Evolutionary conservation across 2,888 invertebrate species (phyloP), one percentile per base, ranked within the genome.

Genomic region (Philopedon plagiatum): DNA sequence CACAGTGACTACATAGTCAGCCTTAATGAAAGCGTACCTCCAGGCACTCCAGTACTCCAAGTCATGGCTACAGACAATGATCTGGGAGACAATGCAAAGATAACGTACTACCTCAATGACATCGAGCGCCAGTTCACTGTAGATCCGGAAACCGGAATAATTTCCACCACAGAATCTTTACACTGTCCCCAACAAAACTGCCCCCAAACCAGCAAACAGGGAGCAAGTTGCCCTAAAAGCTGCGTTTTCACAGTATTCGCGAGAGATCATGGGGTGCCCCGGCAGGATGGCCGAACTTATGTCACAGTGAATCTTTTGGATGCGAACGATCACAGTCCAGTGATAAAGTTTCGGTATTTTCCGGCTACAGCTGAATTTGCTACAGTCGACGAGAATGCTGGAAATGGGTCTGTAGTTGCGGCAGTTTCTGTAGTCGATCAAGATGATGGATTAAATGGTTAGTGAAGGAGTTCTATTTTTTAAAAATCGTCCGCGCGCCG

Each of bases 11-110:
- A 98, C 85, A 94, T 93, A 69, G 96, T 96, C 0, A 93, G 94
- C 46, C 84, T 98, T 60, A 97, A 97, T 86, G 98, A 98, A 86
- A 97, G 96, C 82, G 94, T 96, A 7, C 92, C 94, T n/a, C 92
- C 94, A 0, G 97, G 97, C 2, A 95, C 95, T 0, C 91, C 91
- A 41, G 96, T 98, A 5, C 87, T 97, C 2, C 94, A 94, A 82
- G 97, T 98, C n/a, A 92, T 92, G 85, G 98, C 98, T 0, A 94
- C 94, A 4, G 98, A 98, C 84, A 94, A 92, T 84, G 98, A 98
- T 87, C 89, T 93, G 73, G 96, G 95, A 63, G 97, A 97, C 82
- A 98, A 98, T 84, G 92, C 96, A 57, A 94, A 94, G 86, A 92
- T 98, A 70, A 95, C 95, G 2, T 98, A 98, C 83, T 96, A 94